Percentiles rank a stretch among this genome's conserved stretches.
Evolutionary conservation across 2,113 vertebrate genomes (phyloP).

Genomic region (Xerus inauris): DNA sequence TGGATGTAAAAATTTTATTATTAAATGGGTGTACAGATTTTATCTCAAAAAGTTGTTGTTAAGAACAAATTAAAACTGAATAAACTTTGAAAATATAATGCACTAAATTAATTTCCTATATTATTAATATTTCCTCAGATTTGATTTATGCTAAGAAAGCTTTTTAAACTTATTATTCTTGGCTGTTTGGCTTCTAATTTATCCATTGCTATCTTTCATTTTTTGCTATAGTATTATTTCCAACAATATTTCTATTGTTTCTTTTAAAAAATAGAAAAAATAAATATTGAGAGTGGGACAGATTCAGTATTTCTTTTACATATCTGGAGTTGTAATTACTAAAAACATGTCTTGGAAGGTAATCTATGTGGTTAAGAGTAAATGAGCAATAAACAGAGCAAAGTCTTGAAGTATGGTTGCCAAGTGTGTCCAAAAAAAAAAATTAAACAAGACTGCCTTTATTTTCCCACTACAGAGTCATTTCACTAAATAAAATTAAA

Average conservation of each 20-base stretch:
- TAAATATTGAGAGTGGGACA: background rate
- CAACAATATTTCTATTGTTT: background rate
- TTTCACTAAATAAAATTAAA: background rate
- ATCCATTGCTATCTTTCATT: background rate
- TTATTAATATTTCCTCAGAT: conserved; percentile 43
- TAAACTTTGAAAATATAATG: background rate
- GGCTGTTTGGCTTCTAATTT: background rate
- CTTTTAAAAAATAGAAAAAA: background rate
- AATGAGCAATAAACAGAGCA: background rate
- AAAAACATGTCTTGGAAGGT: background rate
- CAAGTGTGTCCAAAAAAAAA: background rate
- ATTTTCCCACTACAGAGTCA: background rate
- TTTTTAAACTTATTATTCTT: conserved; percentile 26
- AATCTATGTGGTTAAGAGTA: background rate
- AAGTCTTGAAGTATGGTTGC: background rate
- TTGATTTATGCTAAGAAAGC: background rate
- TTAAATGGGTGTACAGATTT: background rate
- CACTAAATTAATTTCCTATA: background rate
- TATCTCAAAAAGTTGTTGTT: background rate
- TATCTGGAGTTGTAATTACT: background rate
- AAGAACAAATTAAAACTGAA: conserved; percentile 1
- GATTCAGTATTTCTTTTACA: background rate
- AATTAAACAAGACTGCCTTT: background rate
- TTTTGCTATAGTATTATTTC: background rate
- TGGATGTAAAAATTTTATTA: background rate